Evolutionary conservation across 2,113 vertebrate species (phyloP).

Genomic region (Lepisosteus oculatus): DNA sequence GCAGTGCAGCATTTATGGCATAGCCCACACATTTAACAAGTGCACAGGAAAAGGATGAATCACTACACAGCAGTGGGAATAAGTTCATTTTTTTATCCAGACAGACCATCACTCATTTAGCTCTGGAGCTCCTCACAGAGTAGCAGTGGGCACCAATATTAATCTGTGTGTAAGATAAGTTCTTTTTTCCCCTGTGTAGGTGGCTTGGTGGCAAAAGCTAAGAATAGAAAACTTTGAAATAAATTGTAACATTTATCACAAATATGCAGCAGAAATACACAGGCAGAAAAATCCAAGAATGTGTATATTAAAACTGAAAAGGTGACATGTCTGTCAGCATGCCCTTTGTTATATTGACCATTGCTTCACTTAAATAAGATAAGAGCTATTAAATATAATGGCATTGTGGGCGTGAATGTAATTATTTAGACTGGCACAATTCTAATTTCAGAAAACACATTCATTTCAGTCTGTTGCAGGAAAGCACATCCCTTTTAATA

Average conservation of each 20-base stretch:
- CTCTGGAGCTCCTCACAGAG: conserved; percentile 32
- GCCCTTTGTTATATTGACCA: too few species aligned
- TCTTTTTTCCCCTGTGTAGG: conserved; percentile 47
- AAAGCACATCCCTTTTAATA: too few species aligned
- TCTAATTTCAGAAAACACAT: too few species aligned
- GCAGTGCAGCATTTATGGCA: conserved; percentile 23
- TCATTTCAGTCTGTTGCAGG: too few species aligned
- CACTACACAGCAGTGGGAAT: conserved; percentile 49
- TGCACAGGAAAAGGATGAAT: conserved; percentile 47
- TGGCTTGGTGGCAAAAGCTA: conserved; percentile 3
- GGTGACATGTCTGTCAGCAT: too few species aligned
- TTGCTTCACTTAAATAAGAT: too few species aligned
- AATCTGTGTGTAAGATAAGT: conserved; percentile 47
- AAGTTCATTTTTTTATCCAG: conserved; percentile 62
- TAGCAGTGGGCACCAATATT: conserved; percentile 51
- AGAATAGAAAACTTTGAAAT: conserved; percentile 9
- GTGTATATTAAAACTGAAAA: too few species aligned
- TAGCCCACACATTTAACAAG: conserved; percentile 40
- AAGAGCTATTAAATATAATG: too few species aligned
- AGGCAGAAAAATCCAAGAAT: not conserved
- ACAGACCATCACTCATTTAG: conserved; percentile 62
- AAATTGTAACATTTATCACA: conserved; percentile 29
- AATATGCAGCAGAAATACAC: conserved; percentile 28
- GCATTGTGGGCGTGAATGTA: too few species aligned
- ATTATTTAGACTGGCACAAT: too few species aligned